phyloP scores from a whole-genome alignment of 1,140 invertebrate species.

The Calliopsis andreniformis region DNA sequence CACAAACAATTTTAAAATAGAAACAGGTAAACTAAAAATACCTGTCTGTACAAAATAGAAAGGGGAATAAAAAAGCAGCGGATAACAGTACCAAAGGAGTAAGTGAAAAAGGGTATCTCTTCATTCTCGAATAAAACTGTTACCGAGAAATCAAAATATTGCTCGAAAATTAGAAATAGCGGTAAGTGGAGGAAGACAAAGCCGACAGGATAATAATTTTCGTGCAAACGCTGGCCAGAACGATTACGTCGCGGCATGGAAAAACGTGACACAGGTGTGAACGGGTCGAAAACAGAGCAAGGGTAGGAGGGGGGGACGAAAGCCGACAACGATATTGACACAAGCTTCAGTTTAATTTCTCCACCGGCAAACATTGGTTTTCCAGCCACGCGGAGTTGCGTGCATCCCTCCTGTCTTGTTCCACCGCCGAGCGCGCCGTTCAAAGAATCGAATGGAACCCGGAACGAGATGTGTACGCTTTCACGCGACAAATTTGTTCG shows the following conservation, averaged over 20 bases:
- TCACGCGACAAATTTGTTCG: constrained; percentile 25
- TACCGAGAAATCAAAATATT: too few species aligned
- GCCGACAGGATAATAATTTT: constrained; percentile 24
- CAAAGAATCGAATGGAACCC: constrained; percentile 36
- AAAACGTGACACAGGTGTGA: constrained; percentile 69
- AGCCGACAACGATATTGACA: constrained; percentile 79
- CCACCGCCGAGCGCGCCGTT: constrained; percentile 10
- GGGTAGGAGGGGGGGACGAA: too few species aligned
- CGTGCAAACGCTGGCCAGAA: neutral
- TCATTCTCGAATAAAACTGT: too few species aligned
- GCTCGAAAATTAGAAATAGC: too few species aligned
- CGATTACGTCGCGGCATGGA: constrained; percentile 53
- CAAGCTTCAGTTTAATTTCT: constrained; percentile 80
- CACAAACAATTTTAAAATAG: too few species aligned
- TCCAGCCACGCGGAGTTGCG: constrained; percentile 64
- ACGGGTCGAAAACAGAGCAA: constrained; percentile 62
- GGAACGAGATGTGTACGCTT: neutral
- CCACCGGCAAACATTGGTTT: constrained; percentile 77
- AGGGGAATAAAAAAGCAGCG: too few species aligned
- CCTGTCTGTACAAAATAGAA: too few species aligned
- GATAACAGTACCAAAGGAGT: too few species aligned
- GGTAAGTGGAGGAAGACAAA: neutral
- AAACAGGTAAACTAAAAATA: too few species aligned
- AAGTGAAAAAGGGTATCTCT: too few species aligned
- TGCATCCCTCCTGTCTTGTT: constrained; percentile 19